These are phyloP conservation scores for Drosophila saltans DNA, from an alignment of 1,140 invertebrate species.

Conservation along the genomic window DNA sequence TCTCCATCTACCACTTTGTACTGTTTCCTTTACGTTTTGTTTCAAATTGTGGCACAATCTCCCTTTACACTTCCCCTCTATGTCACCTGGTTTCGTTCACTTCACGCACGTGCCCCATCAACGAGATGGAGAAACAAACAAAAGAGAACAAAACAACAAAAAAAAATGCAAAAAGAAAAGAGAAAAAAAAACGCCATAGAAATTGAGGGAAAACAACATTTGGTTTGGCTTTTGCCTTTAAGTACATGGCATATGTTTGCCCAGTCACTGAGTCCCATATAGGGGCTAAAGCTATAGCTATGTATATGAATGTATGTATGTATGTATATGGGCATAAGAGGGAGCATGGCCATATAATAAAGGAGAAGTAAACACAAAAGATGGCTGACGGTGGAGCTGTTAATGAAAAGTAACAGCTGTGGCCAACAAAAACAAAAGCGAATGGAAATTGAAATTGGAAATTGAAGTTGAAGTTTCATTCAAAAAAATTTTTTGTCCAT, in stretches of 20 bases:
- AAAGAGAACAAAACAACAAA: slow-evolving; percentile 10
- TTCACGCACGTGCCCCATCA: slow-evolving; percentile 24
- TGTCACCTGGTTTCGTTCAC: slow-evolving; percentile 13
- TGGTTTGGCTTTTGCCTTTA: slow-evolving; percentile 19
- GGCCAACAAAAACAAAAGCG: slow-evolving; percentile 12
- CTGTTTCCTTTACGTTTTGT: slow-evolving; percentile 13
- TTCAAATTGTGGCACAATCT: slow-evolving; percentile 14
- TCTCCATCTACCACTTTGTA: slow-evolving; percentile 1
- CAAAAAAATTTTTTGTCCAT: not conserved
- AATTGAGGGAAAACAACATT: slow-evolving; percentile 17
- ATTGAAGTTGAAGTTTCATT: slow-evolving; percentile 12
- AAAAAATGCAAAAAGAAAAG: not conserved
- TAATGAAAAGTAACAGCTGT: slow-evolving; percentile 19
- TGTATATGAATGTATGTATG: not conserved
- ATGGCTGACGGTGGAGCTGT: slow-evolving; percentile 7
- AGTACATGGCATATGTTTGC: slow-evolving; percentile 20
- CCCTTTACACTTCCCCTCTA: not conserved
- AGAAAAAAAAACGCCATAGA: slow-evolving; percentile 9
- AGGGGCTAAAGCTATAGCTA: not conserved
- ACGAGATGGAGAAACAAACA: slow-evolving; percentile 17
- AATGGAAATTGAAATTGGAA: slow-evolving; percentile 13
- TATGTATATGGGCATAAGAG: not conserved
- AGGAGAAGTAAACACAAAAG: slow-evolving; percentile 5
- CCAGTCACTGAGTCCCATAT: slow-evolving; percentile 16
- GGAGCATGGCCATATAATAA: not conserved